These are phyloP conservation scores for Sula dactylatra DNA, from an alignment of 2,113 vertebrate genomes.

Conservation along the genomic window DNA sequence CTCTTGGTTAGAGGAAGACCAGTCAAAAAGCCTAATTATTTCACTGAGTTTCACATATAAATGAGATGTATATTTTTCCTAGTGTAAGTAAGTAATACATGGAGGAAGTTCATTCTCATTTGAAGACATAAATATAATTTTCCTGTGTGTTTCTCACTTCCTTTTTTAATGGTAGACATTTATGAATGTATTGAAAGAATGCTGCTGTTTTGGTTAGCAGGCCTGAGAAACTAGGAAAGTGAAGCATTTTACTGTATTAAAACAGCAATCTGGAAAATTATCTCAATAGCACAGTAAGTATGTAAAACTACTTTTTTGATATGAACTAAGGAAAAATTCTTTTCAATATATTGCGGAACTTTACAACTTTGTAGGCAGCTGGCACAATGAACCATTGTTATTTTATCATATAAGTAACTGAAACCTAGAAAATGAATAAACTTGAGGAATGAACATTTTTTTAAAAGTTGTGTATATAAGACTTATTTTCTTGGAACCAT, in stretches of 20 bases:
- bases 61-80: background rate
- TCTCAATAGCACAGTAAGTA: background rate
- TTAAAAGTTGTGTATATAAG: rapidly evolving
- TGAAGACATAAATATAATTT: background rate
- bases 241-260: background rate
- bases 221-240: background rate
- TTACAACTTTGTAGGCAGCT: background rate
- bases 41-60: background rate
- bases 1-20: background rate
- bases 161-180: background rate
- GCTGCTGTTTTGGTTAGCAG: background rate
- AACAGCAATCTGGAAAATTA: background rate
- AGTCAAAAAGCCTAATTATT: background rate
- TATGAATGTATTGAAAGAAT: background rate
- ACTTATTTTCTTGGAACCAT: background rate
- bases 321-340: background rate
- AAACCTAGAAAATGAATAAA: background rate
- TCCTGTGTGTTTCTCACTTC: background rate
- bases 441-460: background rate
- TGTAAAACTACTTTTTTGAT: background rate
- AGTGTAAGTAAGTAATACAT: background rate
- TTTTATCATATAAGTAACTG: background rate
- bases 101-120: background rate
- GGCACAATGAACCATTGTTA: background rate
- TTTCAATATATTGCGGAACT: background rate